Evolutionary conservation across 1,140 invertebrate species (phyloP).

Genomic region (Formica exsecta): DNA sequence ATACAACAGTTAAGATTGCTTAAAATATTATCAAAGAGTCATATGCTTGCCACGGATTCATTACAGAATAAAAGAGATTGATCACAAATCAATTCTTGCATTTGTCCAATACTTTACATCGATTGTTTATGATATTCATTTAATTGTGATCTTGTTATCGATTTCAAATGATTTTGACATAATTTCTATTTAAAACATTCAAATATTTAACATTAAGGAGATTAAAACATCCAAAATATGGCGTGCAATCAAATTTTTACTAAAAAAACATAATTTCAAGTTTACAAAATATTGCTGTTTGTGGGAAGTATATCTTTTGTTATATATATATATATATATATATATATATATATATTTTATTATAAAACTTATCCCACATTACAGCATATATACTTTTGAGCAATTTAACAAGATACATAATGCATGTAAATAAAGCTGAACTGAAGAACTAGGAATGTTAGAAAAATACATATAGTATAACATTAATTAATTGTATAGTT

Average conservation of each 20-base stretch:
- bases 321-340: background rate
- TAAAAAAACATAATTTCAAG: background rate
- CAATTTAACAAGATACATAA: constrained; percentile 43
- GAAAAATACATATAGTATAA: constrained; percentile 34
- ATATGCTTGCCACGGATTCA: background rate
- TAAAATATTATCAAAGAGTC: constrained; percentile 23
- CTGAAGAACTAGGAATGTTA: constrained; percentile 35
- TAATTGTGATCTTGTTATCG: background rate
- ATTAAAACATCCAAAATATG: background rate
- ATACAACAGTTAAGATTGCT: background rate
- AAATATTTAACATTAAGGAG: background rate
- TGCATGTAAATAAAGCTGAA: constrained; percentile 53
- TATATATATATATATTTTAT: background rate
- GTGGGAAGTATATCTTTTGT: background rate
- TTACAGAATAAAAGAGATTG: background rate
- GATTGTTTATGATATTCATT: background rate
- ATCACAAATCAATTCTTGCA: constrained; percentile 21
- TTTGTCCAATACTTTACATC: background rate
- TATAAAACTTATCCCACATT: constrained; percentile 16
- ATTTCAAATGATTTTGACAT: constrained; percentile 8
- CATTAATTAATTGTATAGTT: constrained; percentile 44
- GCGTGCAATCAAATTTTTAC: background rate
- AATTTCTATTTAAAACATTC: background rate
- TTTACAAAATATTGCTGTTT: background rate
- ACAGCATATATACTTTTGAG: constrained; percentile 22